Evolutionary conservation across 2,797 vertebrate species (phyloP).

Genomic region (Phaenicophaeus curvirostris): DNA sequence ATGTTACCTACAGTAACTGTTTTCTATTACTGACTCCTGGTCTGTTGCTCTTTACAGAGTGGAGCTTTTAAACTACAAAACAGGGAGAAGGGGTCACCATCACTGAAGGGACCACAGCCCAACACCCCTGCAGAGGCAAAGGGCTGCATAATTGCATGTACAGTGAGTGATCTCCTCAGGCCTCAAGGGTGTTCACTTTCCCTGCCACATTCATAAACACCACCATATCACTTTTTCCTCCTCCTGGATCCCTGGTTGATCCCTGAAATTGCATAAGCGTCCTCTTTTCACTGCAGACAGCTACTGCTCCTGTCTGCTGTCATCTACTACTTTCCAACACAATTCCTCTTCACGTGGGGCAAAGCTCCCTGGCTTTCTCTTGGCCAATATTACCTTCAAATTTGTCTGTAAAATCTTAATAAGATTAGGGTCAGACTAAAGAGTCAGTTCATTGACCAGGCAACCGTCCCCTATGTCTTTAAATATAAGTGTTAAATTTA

Average conservation of each 20-base stretch:
- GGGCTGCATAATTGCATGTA: not conserved
- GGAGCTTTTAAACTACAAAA: not conserved
- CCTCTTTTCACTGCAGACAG: not conserved
- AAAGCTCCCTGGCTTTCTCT: not conserved
- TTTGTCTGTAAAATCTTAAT: not conserved
- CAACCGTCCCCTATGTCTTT: not conserved
- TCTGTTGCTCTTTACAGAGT: not conserved
- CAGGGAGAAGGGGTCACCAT: not conserved
- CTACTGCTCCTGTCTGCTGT: not conserved
- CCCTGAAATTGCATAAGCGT: not conserved
- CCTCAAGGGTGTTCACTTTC: not conserved
- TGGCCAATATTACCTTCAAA: not conserved
- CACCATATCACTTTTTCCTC: not conserved
- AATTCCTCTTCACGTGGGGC: not conserved
- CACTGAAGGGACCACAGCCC: rapidly evolving
- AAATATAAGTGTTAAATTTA: not conserved
- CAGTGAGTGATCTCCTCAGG: not conserved
- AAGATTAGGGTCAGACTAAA: not conserved
- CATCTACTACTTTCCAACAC: not conserved
- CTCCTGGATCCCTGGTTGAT: not conserved
- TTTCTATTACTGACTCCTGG: not conserved
- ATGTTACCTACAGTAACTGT: not conserved
- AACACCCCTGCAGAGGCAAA: not conserved
- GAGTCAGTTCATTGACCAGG: not conserved
- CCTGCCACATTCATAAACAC: not conserved